A percentile compares a stretch with the other conserved stretches of the same genome.
These are phyloP conservation scores for Hemaris fuciformis DNA, from an alignment of 2,888 invertebrate genomes.

Conservation along the genomic window DNA sequence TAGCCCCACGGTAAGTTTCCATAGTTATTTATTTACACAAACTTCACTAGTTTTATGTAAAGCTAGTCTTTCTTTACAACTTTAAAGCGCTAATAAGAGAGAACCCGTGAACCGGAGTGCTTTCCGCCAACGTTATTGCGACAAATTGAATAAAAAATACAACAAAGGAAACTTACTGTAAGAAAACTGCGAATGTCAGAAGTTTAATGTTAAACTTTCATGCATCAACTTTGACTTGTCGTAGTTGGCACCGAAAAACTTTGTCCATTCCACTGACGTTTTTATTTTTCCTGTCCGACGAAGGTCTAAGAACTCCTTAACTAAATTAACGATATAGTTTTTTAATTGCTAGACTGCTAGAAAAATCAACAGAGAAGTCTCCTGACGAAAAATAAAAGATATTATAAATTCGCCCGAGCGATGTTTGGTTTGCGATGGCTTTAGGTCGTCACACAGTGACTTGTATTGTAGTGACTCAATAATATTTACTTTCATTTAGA, in stretches of 20 bases:
- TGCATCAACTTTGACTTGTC: constrained; percentile 11
- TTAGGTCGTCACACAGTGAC: neutral
- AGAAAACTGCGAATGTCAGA: constrained; percentile 10
- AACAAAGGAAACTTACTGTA: neutral
- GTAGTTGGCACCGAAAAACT: constrained; percentile 14
- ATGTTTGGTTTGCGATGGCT: neutral
- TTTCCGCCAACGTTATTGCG: neutral
- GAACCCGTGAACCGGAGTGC: neutral
- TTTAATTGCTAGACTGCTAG: neutral
- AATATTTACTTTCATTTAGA: neutral
- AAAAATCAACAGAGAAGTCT: constrained; percentile 9
- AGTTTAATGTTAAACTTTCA: constrained; percentile 19
- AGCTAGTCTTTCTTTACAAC: neutral
- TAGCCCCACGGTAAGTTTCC: neutral
- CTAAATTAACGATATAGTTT: neutral
- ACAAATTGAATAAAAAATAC: constrained; percentile 3
- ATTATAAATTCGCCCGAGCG: constrained; percentile 1
- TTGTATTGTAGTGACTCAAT: neutral
- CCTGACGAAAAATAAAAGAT: neutral
- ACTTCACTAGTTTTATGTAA: neutral
- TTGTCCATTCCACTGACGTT: constrained; percentile 23
- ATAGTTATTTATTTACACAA: neutral
- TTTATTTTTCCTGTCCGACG: neutral
- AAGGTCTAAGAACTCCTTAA: neutral
- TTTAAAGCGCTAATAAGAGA: neutral